A percentile compares a stretch with the other conserved stretches of the same genome.
phyloP scores from a whole-genome alignment of 2,113 vertebrate genomes.

The Empidonax alnorum region DNA sequence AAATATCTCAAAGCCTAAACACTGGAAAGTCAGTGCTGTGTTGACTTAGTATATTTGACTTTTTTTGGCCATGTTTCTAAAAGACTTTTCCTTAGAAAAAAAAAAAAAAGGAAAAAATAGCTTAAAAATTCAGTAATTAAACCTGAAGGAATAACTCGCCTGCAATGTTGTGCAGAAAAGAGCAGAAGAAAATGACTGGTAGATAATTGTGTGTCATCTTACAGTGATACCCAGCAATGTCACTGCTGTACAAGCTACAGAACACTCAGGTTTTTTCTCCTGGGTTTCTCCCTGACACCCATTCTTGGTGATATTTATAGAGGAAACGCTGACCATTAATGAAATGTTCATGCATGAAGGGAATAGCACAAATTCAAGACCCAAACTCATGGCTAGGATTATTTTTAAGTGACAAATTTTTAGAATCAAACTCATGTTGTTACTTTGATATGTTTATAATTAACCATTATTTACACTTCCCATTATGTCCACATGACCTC shows the following conservation, averaged over 20 bases:
- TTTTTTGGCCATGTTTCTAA: neutral
- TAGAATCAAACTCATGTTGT: neutral
- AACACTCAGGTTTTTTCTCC: fast-evolving
- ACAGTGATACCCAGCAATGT: neutral
- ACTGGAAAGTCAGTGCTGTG: neutral
- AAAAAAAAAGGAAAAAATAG: neutral
- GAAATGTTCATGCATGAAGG: neutral
- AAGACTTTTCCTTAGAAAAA: neutral
- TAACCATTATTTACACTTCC: neutral
- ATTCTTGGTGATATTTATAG: neutral
- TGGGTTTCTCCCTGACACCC: neutral
- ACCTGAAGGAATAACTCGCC: neutral
- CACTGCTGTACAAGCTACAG: neutral
- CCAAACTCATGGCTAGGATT: neutral
- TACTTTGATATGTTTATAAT: neutral
- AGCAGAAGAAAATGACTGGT: neutral
- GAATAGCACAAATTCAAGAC: neutral
- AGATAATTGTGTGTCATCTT: neutral
- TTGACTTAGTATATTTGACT: neutral
- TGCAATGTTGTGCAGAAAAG: neutral
- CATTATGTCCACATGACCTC: neutral
- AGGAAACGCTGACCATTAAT: neutral
- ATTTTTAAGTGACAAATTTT: neutral
- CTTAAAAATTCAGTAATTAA: neutral
- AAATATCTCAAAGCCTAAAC: neutral